Evolutionary conservation across 2,113 vertebrate genomes (phyloP).

Genomic region (Malurus alboscapulatus): DNA sequence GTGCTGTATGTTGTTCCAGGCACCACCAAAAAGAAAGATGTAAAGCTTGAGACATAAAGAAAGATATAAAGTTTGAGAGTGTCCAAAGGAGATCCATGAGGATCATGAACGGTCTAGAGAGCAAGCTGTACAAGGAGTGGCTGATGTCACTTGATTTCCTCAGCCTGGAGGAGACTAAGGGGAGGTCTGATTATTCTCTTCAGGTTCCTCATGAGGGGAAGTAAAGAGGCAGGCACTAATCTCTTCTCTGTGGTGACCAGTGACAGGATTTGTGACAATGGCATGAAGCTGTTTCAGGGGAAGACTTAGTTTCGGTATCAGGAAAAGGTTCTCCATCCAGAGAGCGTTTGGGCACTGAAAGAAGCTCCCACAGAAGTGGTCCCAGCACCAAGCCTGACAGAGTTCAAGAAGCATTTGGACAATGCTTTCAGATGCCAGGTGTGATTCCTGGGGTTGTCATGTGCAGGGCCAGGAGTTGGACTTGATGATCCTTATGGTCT

Average conservation of each 20-base stretch:
- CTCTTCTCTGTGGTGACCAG: not conserved
- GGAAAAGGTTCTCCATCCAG: not conserved
- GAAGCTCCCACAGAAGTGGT: no score
- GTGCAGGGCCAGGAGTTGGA: not conserved
- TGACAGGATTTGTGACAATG: fast-evolving
- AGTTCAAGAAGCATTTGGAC: not conserved
- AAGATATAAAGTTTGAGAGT: not conserved
- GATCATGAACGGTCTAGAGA: not conserved
- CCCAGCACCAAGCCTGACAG: not conserved
- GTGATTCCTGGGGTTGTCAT: not conserved
- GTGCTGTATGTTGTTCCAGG: not conserved
- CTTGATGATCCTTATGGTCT: not conserved
- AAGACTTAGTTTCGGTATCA: not conserved
- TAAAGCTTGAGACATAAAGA: not conserved
- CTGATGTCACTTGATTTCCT: not conserved
- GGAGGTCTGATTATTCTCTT: no score
- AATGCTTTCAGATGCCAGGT: not conserved
- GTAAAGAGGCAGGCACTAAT: fast-evolving
- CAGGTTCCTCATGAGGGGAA: fast-evolving
- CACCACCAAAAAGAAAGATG: not conserved
- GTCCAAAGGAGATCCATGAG: not conserved
- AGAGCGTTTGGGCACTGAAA: not conserved
- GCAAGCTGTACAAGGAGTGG: not conserved
- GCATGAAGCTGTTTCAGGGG: no score
- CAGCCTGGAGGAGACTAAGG: not conserved